Evolutionary conservation across 2,113 vertebrate genomes (phyloP), one percentile per base, ranked within the genome.

Genomic region (Scomber scombrus): DNA sequence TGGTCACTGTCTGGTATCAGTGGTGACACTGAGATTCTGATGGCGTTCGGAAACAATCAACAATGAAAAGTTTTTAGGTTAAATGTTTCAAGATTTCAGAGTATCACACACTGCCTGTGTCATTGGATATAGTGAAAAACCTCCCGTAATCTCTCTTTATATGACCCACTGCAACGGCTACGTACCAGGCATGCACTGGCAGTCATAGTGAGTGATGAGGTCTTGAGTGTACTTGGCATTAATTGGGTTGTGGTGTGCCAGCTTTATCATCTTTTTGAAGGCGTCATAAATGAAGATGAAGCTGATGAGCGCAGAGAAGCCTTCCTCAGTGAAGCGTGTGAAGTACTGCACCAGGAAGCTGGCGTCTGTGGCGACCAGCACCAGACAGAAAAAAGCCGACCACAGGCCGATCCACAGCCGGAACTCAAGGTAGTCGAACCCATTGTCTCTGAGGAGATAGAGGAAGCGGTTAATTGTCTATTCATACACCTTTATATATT

Each of bases 221-320:
- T 97, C 90, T 82, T 93, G 88, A 79, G 93, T 91, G 75, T 95
- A 99, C 9, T 93, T 11, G 0, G 95, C 65, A 89, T 98, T 96
- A 79, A 99, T 98, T 0, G 96, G 97, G 81, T 99, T 96, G 88
- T 98, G 91, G 69, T 98, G 93, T 0, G 96, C 95, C 75, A 99
- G 93, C 80, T 98, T 98, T 67, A 98, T 96, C 97, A 99, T 99
- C 94, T 99, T 99, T 90, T 99, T 99, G 90, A 99, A 99, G 63
- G 98, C 96, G 52, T 99, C 98, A 0, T 99, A 99, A 84, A 99
- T 99, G 87, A 99, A 99, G 93, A 99, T 99, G 95, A 99, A 99
- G 94, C 97, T 98, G 90, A 99, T 99, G 10, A 99, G 94, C 2
- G 98, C 96, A 0, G 98, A 98, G 85, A 99, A 99, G 0, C 98